A percentile compares a stretch with the other conserved stretches of the same genome.
phyloP scores from a whole-genome alignment of 2,797 vertebrate genomes.

The Pseudochirops corinnae region DNA sequence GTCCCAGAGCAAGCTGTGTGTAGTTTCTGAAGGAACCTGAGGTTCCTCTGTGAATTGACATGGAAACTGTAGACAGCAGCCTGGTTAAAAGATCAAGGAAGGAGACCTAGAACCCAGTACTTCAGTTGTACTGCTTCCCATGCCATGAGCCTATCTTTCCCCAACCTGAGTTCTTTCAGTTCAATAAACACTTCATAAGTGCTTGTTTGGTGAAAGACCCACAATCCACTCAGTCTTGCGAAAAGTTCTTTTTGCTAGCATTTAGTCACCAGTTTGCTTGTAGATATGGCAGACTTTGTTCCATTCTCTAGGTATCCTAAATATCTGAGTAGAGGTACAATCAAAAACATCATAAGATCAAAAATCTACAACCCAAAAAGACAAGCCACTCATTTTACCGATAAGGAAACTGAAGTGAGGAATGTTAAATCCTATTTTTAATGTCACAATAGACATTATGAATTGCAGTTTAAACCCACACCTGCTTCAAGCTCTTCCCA shows the following conservation, averaged over 20 bases:
- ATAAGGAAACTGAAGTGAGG: background rate
- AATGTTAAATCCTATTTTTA: background rate
- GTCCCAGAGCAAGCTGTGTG: background rate
- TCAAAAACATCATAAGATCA: background rate
- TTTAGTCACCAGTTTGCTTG: background rate
- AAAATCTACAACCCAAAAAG: background rate
- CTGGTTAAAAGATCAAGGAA: background rate
- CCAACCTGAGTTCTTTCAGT: background rate
- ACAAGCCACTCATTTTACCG: background rate
- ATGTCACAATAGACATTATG: background rate
- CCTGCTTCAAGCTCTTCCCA: background rate
- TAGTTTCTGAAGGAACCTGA: background rate
- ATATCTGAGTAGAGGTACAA: background rate
- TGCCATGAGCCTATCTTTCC: background rate
- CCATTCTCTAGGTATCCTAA: background rate
- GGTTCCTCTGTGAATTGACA: background rate
- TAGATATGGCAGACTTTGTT: background rate
- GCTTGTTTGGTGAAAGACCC: background rate
- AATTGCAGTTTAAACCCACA: background rate
- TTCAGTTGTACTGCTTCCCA: background rate
- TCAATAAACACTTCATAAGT: background rate
- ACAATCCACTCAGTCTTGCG: background rate
- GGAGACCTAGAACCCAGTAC: background rate
- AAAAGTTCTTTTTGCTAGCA: background rate
- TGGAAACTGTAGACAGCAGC: background rate